Evolutionary conservation across 2,888 invertebrate genomes (phyloP), one percentile per base, ranked within the genome.

Genomic region (Lithophane leautieri): DNA sequence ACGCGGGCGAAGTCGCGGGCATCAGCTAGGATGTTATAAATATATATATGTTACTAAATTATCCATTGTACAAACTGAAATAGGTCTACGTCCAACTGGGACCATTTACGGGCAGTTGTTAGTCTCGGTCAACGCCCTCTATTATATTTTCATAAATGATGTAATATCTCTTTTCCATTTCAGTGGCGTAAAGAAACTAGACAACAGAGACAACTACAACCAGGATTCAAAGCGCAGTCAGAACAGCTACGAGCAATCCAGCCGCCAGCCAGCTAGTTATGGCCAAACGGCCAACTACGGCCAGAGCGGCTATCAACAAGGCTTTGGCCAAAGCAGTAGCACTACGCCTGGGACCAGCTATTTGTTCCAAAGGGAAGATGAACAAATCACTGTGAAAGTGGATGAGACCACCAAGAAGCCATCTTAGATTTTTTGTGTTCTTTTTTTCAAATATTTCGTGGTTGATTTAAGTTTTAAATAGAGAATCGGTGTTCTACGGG

Each of bases 261-360:
- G 84, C 22, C 88, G 72, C 61, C 76, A 84, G 73, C 77, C 85
- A 52, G 67, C 82, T 42, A 83, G 70, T 70, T 88, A 86, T 25
- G 82, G 82, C n/a, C 90, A 86, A 62, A 75, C 85, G n/a, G 63
- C 82, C 63, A 82, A 78, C 70, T 86, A 89, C 12, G 84, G 79
- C n/a, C 91, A 86, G 61, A 74, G 76, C 7, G 42, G 71, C 9
- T 88, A 88, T n/a, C 84, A 87, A 78, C 91, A 78, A 42, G 78
- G 72, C 0, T 89, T 85, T 42, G 78, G 85, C 34, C 90, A 90
- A 61, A 93, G 92, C 78, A 95, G 93, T 77, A 95, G 92, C 79
- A 95, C 96, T 0, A 96, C 96, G 0, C 95, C 93, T 7, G 96
- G 94, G 44, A 97, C 97, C 19, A 97, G 96, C 86, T 97, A 97